Percentiles rank a stretch among this genome's conserved stretches.
These are phyloP conservation scores for Mellilla xanthometata DNA, from an alignment of 2,888 invertebrate genomes.

Conservation along the genomic window DNA sequence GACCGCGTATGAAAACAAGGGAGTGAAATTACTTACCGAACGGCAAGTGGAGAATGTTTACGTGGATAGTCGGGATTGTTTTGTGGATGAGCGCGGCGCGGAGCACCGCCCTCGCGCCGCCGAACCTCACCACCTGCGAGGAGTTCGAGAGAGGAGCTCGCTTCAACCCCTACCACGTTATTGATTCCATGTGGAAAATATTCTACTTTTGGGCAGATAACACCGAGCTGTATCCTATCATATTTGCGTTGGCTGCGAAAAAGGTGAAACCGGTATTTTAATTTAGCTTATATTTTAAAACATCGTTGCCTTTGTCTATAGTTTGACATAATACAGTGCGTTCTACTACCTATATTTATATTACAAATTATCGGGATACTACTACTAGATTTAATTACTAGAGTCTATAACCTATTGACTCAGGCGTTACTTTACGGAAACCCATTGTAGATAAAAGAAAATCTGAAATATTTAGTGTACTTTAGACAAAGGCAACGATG, in stretches of 20 bases:
- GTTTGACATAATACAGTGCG: too few species aligned
- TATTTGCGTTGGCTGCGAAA: constrained; percentile 54
- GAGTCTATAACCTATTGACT: too few species aligned
- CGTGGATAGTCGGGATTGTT: constrained; percentile 55
- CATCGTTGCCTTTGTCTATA: too few species aligned
- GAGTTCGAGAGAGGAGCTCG: constrained; percentile 58
- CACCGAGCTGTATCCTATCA: constrained; percentile 55
- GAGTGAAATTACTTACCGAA: constrained; percentile 47
- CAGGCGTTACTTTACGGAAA: too few species aligned
- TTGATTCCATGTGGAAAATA: constrained; percentile 66
- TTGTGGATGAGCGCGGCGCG: constrained; percentile 37
- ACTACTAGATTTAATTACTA: too few species aligned
- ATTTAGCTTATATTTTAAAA: too few species aligned
- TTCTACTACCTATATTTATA: too few species aligned
- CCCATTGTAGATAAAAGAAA: too few species aligned
- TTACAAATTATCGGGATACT: too few species aligned
- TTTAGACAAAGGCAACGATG: too few species aligned
- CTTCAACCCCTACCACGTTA: constrained; percentile 54
- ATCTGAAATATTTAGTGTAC: too few species aligned
- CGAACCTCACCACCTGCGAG: constrained; percentile 57
- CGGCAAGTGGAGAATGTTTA: constrained; percentile 57
- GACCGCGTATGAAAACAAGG: constrained; percentile 43
- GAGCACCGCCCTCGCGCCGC: constrained; percentile 16
- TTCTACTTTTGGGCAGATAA: constrained; percentile 65
- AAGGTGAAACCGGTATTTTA: constrained; percentile 44